A percentile compares a stretch with the other conserved stretches of the same genome.
Conservation (phyloP, 2,888 invertebrate species). For the Lasiommata megera region DNA sequence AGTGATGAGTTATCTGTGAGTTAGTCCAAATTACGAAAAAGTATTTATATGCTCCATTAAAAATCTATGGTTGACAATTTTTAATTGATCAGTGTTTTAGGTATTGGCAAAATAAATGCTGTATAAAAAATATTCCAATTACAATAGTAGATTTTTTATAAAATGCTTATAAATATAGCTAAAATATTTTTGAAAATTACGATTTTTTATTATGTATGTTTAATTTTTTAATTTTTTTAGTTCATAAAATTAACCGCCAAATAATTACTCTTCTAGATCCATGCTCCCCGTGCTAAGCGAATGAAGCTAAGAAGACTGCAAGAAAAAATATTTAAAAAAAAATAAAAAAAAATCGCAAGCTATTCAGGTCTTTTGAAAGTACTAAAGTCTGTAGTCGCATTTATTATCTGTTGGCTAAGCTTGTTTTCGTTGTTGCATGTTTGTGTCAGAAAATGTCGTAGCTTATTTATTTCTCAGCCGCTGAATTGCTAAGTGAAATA, state of each 20-base stretch:
- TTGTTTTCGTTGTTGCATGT: slow-evolving; percentile 26
- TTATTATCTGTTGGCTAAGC: slow-evolving; percentile 34
- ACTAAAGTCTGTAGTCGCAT: slow-evolving; percentile 60
- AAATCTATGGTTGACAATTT: background rate
- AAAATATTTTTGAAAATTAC: background rate
- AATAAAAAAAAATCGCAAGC: slow-evolving; percentile 50
- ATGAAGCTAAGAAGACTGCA: slow-evolving; percentile 82
- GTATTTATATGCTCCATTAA: too few relatives aligned
- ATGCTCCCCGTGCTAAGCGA: slow-evolving; percentile 91
- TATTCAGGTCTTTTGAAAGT: slow-evolving; percentile 65
- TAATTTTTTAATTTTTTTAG: slow-evolving; percentile 17
- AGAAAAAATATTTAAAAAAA: slow-evolving; percentile 55
- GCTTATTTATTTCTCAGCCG: too few relatives aligned
- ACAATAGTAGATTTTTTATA: background rate
- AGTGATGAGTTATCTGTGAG: too few relatives aligned
- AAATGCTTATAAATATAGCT: background rate
- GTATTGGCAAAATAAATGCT: background rate
- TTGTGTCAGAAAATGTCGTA: background rate
- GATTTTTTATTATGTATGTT: slow-evolving; percentile 39
- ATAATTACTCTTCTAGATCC: slow-evolving; percentile 82
- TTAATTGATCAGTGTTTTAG: background rate
- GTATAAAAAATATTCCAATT: background rate
- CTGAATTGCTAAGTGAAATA: too few relatives aligned
- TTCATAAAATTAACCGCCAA: slow-evolving; percentile 23
- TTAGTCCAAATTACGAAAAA: too few relatives aligned